Percentiles rank a stretch among this genome's conserved stretches.
Evolutionary conservation across 2,888 invertebrate genomes (phyloP).

Genomic region (Xanthorhoe designata): DNA sequence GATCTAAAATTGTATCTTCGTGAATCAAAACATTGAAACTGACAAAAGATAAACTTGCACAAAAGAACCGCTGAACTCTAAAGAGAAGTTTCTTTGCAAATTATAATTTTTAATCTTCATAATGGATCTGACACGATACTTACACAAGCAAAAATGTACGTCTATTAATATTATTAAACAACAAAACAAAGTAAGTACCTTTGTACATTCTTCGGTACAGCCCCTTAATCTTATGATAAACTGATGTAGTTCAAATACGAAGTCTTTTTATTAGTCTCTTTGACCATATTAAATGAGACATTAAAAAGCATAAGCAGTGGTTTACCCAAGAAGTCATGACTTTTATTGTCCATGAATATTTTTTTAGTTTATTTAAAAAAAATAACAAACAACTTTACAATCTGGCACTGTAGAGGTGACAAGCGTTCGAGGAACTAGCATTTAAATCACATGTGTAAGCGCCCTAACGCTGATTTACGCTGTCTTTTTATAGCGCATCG

Average conservation of each 20-base stretch:
- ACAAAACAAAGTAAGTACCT: slow-evolving; percentile 7
- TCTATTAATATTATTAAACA: background rate
- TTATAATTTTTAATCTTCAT: slow-evolving; percentile 26
- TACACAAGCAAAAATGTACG: slow-evolving; percentile 7
- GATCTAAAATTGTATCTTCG: slow-evolving; percentile 1
- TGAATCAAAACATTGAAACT: slow-evolving; percentile 8
- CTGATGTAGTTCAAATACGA: background rate
- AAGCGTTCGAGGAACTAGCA: slow-evolving; percentile 9
- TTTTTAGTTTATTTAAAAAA: background rate
- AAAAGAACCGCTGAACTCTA: slow-evolving; percentile 19
- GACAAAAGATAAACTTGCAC: slow-evolving; percentile 8
- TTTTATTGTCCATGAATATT: background rate
- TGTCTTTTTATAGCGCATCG: slow-evolving; percentile 20
- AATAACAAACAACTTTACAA: background rate
- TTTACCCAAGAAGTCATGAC: too few species aligned
- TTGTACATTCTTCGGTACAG: too few species aligned
- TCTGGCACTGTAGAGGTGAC: background rate
- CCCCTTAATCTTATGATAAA: slow-evolving; percentile 4
- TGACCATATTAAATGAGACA: too few species aligned
- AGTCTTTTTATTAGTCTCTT: background rate
- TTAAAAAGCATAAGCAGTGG: too few species aligned
- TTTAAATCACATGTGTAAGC: slow-evolving; percentile 12
- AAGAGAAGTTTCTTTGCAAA: slow-evolving; percentile 6
- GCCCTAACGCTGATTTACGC: slow-evolving; percentile 18
- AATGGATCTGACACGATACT: slow-evolving; percentile 20